A percentile compares a stretch with the other conserved stretches of the same genome.
phyloP scores from a whole-genome alignment of 2,113 vertebrate species.

The Poeciliopsis retropinna region DNA sequence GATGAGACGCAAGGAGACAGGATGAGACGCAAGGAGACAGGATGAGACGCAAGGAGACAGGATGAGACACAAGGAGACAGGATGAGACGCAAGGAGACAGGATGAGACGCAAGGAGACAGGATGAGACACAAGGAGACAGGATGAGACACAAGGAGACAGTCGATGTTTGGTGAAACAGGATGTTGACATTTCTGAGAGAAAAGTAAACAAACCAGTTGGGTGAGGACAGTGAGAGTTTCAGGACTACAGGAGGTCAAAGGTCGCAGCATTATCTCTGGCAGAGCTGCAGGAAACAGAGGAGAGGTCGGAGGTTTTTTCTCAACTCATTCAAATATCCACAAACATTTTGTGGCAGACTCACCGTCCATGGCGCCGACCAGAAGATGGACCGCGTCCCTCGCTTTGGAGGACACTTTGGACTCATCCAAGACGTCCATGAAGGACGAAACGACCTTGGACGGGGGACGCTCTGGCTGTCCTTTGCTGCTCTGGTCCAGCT shows the following conservation, averaged over 20 bases:
- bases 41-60: too few species aligned
- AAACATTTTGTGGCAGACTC: not conserved
- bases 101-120: too few species aligned
- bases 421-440: not conserved
- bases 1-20: too few species aligned
- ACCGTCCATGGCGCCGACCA: conserved; percentile 8
- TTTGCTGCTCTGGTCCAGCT: conserved; percentile 6
- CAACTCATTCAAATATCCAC: not conserved
- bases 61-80: too few species aligned
- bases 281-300: not conserved
- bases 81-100: too few species aligned
- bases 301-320: not conserved
- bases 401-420: not conserved
- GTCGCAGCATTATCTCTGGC: not conserved
- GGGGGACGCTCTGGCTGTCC: not conserved
- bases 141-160: too few species aligned
- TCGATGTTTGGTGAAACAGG: not conserved
- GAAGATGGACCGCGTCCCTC: not conserved
- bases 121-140: too few species aligned
- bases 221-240: not conserved
- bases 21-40: too few species aligned
- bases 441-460: not conserved
- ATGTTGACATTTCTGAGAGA: not conserved
- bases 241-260: not conserved
- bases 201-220: not conserved